Base-by-base conservation (phyloP, 2,797 vertebrate genomes). In the Peromyscus aztecus region DNA sequence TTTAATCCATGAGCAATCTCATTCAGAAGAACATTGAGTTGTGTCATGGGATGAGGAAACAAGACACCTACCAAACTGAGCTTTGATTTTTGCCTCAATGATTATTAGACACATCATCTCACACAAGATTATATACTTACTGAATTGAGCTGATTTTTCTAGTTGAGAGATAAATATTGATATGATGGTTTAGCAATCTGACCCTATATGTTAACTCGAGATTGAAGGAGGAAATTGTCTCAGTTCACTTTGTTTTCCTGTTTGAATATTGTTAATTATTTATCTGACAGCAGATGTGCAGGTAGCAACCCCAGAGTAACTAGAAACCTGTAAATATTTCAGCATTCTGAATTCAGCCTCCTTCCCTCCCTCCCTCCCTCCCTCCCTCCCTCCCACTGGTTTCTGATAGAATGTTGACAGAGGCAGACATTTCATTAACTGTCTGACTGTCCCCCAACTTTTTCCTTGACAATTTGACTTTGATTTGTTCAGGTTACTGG, bases 321-420 rank as follows among this genome's bases (percentile, higher is more conserved):
- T 37, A 6, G 73, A 92, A 94, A 91, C 37, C 23, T 90, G 7
- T 89, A 24, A 92, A 63, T 94, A 81, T 85, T 93, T 92, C 40
- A 91, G 71, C 67, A 16, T 12, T 4, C 16, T 34, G 31, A 24
- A 24, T 63, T 89, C 43, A 77, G 63, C 29, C 17, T 61, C 0
- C n/a, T 14, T 89, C 55, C 55, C 55, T 19, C 59, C 7, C 21
- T 43, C 43, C 43, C 43, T 43, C 43, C 43, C 43, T 43, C 2
- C 37, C 49, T 49, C 11, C 49, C 12, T 52, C 55, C 55, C 55
- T 19, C 59, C 21, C 7, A 27, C 13, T 78, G 40, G 55, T 91
- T 52, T 96, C 67, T 84, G 55, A 29, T 12, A 71, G 40, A 55
- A 63, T 43, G 23, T 49, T 69, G 43, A 37, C 73, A 89, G 16